Percentiles rank a stretch among this genome's conserved stretches.
phyloP scores from a whole-genome alignment of 1,140 invertebrate species.

The Ectropis grisescens region DNA sequence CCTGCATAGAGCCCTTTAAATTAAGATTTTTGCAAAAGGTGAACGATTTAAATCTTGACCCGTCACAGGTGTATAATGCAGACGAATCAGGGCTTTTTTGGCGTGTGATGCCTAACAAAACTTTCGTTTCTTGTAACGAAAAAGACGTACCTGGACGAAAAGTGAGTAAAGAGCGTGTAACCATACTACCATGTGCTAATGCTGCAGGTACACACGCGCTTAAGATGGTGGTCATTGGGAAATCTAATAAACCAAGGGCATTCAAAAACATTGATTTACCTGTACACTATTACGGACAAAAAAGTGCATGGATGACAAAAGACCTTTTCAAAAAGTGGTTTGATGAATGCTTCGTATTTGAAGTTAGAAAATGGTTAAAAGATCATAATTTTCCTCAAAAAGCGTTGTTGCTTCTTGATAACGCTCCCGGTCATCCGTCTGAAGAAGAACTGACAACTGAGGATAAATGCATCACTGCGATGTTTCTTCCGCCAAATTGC shows the following conservation, averaged over 20 bases:
- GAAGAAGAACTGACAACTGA: constrained; percentile 40
- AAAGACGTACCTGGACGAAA: constrained; percentile 29
- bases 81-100: constrained; percentile 32
- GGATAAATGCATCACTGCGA: constrained; percentile 38
- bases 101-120: constrained; percentile 28
- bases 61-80: constrained; percentile 32
- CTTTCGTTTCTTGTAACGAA: constrained; percentile 26
- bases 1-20: constrained; percentile 21
- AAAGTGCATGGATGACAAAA: constrained; percentile 42
- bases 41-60: constrained; percentile 27
- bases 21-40: constrained; percentile 24
- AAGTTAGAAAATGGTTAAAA: constrained; percentile 35
- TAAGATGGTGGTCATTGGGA: constrained; percentile 37
- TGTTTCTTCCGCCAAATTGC: constrained; percentile 51
- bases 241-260: constrained; percentile 37
- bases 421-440: constrained; percentile 38
- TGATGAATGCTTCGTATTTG: constrained; percentile 33
- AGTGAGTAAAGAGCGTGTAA: constrained; percentile 39
- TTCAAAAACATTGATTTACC: constrained; percentile 40
- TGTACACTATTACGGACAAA: constrained; percentile 30
- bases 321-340: constrained; percentile 44
- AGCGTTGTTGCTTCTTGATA: constrained; percentile 46
- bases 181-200: constrained; percentile 35
- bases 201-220: constrained; percentile 30
- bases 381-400: constrained; percentile 41